Evolutionary conservation across 2,888 invertebrate species (phyloP).

Genomic region (Pristionchus entomophagus): DNA sequence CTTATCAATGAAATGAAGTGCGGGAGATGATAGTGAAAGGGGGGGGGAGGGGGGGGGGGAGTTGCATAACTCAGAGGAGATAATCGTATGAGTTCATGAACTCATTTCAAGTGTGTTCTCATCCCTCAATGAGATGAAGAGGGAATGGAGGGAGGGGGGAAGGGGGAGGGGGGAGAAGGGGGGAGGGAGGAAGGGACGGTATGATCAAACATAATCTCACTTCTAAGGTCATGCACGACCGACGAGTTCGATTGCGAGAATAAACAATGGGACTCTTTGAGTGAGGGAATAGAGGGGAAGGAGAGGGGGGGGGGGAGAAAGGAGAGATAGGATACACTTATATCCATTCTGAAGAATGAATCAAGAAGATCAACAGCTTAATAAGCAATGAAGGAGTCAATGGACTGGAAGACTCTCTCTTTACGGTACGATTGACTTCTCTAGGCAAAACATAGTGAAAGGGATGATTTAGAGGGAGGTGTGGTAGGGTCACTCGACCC

Average conservation of each 20-base stretch:
- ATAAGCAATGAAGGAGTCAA: neutral
- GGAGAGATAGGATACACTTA: constrained; percentile 3
- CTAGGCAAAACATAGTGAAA: neutral
- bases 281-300: neutral
- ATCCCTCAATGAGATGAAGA: neutral
- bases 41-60: neutral
- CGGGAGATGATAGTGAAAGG: too few relatives aligned
- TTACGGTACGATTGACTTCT: constrained; percentile 26
- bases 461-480: neutral
- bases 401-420: neutral
- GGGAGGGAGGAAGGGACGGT: neutral
- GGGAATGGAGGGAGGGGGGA: neutral
- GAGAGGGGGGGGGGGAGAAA: neutral
- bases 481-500: neutral
- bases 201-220: constrained; percentile 19
- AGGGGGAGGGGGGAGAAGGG: neutral
- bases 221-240: constrained; percentile 39
- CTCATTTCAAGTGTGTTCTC: constrained; percentile 33
- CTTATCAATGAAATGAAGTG: neutral
- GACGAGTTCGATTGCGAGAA: neutral
- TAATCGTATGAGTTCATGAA: constrained; percentile 9
- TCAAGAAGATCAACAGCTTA: neutral
- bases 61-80: neutral
- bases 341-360: neutral
- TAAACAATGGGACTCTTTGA: neutral